phyloP scores from a whole-genome alignment of 2,888 invertebrate species.

The Byasa hedistus region DNA sequence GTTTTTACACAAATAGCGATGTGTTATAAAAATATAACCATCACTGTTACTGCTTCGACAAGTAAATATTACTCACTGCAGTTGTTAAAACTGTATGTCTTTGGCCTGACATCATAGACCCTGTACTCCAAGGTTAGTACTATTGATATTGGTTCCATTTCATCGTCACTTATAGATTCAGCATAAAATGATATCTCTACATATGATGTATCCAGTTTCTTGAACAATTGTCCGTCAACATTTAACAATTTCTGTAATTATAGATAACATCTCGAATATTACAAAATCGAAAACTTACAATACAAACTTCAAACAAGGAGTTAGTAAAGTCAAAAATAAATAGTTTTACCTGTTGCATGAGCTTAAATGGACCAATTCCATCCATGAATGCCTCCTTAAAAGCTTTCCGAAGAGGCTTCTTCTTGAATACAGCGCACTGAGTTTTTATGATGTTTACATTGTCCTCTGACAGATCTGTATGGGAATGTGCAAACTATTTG shows the following conservation, averaged over 20 bases:
- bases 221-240: constrained; percentile 57
- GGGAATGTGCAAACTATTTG: too few relatives aligned
- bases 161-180: constrained; percentile 46
- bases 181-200: constrained; percentile 55
- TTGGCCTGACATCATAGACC: constrained; percentile 62
- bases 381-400: too few relatives aligned
- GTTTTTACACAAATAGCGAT: too few relatives aligned
- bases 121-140: constrained; percentile 59
- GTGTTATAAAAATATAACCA: too few relatives aligned
- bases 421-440: constrained; percentile 41
- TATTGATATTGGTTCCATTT: constrained; percentile 45
- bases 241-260: constrained; percentile 53
- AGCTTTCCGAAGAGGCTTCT: too few relatives aligned
- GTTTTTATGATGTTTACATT: constrained; percentile 45
- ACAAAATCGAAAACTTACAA: too few relatives aligned
- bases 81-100: constrained; percentile 52
- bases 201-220: constrained; percentile 59
- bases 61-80: constrained; percentile 53
- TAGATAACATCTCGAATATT: too few relatives aligned
- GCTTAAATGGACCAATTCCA: too few relatives aligned
- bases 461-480: constrained; percentile 57
- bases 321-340: too few relatives aligned
- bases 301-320: too few relatives aligned
- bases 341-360: constrained; percentile 50
- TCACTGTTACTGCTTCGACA: too few relatives aligned